Conservation (phyloP, 2,113 vertebrate species). For the Cariama cristata region DNA sequence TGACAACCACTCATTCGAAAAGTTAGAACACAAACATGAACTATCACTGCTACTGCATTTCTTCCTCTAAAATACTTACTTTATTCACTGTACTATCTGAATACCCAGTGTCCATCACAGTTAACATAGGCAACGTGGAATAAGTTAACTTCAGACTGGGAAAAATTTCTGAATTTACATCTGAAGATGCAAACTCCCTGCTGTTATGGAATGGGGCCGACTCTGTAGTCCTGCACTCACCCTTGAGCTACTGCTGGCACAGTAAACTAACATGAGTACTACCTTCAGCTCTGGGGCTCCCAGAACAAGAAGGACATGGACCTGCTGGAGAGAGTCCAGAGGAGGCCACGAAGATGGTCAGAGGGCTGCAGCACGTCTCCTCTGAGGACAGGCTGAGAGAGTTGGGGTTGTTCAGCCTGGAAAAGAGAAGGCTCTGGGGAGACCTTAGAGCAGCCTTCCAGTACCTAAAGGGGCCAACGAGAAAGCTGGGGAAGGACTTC, state of each 20-base stretch:
- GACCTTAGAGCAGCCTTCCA: too few relatives aligned
- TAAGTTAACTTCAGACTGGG: background rate
- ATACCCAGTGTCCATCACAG: background rate
- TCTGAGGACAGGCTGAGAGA: too few relatives aligned
- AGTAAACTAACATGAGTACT: background rate
- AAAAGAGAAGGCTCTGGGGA: too few relatives aligned
- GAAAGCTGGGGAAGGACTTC: too few relatives aligned
- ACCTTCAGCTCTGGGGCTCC: too few relatives aligned
- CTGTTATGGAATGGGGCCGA: background rate
- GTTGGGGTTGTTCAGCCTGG: too few relatives aligned
- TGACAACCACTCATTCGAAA: background rate
- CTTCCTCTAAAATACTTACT: background rate
- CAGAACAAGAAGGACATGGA: too few relatives aligned
- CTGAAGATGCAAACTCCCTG: background rate
- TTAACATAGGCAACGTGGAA: background rate
- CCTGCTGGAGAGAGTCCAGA: too few relatives aligned
- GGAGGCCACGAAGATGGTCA: too few relatives aligned
- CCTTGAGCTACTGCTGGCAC: background rate
- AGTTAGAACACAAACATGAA: background rate
- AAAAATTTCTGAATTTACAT: background rate
- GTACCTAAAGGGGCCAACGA: too few relatives aligned
- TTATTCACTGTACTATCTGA: background rate
- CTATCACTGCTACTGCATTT: background rate
- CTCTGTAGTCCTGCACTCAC: fast-evolving
- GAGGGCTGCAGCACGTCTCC: too few relatives aligned